These are phyloP conservation scores for Brachionus plicatilis DNA, from an alignment of 1,140 invertebrate genomes.

Conservation along the genomic window DNA sequence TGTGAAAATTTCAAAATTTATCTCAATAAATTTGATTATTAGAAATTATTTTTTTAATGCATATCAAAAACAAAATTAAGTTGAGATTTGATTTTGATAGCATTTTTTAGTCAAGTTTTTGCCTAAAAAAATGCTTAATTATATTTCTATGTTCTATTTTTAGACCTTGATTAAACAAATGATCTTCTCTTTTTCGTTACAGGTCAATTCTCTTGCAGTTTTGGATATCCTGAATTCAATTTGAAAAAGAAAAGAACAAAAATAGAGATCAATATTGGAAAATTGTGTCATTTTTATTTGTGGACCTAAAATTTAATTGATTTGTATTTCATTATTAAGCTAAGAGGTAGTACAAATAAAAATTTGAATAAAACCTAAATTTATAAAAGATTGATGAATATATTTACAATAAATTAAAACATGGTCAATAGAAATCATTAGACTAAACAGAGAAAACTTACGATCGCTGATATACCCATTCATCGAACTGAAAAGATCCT, in stretches of 20 bases:
- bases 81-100: neutral
- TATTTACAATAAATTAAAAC: constrained; percentile 3
- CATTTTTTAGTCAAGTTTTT: neutral
- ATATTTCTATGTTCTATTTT: neutral
- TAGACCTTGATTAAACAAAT: neutral
- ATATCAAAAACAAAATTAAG: neutral
- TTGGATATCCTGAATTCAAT: neutral
- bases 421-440: neutral
- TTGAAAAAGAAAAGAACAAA: neutral
- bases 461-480: neutral
- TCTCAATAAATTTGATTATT: neutral
- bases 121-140: neutral
- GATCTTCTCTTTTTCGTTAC: neutral
- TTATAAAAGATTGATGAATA: neutral
- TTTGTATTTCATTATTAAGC: neutral
- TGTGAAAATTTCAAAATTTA: neutral
- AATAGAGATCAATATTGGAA: neutral
- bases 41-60: neutral
- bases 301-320: neutral
- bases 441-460: neutral
- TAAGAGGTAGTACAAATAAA: neutral
- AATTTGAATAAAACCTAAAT: neutral
- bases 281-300: neutral
- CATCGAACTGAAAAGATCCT: neutral
- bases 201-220: neutral